Percentiles rank a stretch among this genome's conserved stretches.
These are phyloP conservation scores for Phrynosoma platyrhinos DNA, from an alignment of 2,113 vertebrate species.

Conservation along the genomic window DNA sequence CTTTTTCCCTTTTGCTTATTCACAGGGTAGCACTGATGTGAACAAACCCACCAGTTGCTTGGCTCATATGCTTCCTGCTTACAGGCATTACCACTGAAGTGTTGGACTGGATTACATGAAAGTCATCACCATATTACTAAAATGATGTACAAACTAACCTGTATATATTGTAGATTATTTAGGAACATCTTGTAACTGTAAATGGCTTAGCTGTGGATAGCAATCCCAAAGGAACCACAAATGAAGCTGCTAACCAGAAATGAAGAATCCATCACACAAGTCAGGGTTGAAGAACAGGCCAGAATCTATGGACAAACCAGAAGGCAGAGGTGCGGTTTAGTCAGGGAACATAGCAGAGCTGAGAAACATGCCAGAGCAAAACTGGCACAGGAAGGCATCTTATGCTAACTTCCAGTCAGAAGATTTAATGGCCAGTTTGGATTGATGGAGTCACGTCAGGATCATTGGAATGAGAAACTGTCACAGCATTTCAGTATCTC, in stretches of 20 bases:
- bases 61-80: not conserved
- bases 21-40: not conserved
- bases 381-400: not conserved
- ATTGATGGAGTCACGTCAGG: not conserved
- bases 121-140: not conserved
- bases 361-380: not conserved
- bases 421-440: not conserved
- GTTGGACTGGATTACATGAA: not conserved
- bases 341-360: not conserved
- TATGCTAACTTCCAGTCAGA: not conserved
- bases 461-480: not conserved
- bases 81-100: not conserved
- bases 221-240: no score
- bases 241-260: no score
- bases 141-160: not conserved
- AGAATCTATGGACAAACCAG: not conserved
- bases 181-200: not conserved
- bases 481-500: no score
- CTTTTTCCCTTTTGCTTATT: conserved; percentile 1
- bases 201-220: not conserved
- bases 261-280: not conserved
- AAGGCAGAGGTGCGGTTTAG: not conserved
- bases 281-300: not conserved
- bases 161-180: not conserved
- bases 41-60: not conserved